Base-by-base conservation (phyloP, 1,140 invertebrate genomes). In the Phymorhynchus buccinoides region DNA sequence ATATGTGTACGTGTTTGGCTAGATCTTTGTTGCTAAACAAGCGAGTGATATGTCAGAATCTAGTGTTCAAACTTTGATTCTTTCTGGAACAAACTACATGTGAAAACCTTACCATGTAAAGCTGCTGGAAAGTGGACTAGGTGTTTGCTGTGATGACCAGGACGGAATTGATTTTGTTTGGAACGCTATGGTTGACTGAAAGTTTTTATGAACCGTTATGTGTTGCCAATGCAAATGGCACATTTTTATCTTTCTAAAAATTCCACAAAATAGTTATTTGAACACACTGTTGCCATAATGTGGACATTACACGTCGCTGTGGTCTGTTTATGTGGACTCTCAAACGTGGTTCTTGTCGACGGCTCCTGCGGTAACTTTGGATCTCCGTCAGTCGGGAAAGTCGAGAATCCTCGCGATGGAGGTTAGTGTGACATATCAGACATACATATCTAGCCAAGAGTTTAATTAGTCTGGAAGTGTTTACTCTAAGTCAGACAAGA, bases 151-250 rank as follows among this genome's bases (percentile, higher is more conserved):
- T 81, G 80, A 71, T 22, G 39, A 35, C 39, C 22, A 39, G 77
- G 56, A 44, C 62, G 22, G 30, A 62, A 83, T 83, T 83, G 81
- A 83, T 83, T 73, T 83, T 83, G 66, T 83, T 62, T 41, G 62
- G 62, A 83, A 56, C 81, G 81, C 62, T 83, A 83, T 83, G 62
- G 81, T 83, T 27, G 81, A 83, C 37, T 83, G 81, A 83, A 83
- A 83, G 81, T 83, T 83, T 71, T 83, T 62, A 62, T 62, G 56
- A 62, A 62, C 56, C 56, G 56, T 62, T 83, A 83, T 83, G 62
- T 32, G 66, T 37, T 83, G 37, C 81, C 37, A 37, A 37, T 83
- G 81, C 62, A 37, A 83, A 42, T 83, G 81, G 81, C 81, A 83
- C 32, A 66, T 71, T 30, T 62, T 62, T 27, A 62, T 62, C 66